Evolutionary conservation across 2,888 invertebrate genomes (phyloP).

Genomic region (Lucinisca nassula): DNA sequence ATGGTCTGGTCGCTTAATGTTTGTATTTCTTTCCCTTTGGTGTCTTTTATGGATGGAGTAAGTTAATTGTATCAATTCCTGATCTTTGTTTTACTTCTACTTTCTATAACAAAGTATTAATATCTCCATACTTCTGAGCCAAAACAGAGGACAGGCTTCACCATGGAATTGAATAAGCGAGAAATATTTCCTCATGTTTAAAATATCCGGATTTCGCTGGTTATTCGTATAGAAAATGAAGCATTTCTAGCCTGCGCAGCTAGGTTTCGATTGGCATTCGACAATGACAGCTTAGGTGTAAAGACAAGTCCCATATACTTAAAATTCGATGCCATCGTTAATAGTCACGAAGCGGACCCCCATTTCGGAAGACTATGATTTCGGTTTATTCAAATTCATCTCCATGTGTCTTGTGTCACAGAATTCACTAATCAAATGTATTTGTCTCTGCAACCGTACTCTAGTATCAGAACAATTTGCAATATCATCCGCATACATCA

Average conservation of each 20-base stretch:
- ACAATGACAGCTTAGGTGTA: constrained; percentile 12
- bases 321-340: background rate
- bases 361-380: constrained; percentile 15
- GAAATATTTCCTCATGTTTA: background rate
- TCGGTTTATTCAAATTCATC: background rate
- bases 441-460: background rate
- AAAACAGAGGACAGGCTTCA: constrained; percentile 7
- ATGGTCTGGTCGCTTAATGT: no score
- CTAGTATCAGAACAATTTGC: constrained; percentile 21
- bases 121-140: background rate
- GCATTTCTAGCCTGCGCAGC: background rate
- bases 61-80: no score
- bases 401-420: background rate
- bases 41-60: no score
- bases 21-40: no score
- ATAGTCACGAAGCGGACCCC: background rate
- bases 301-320: constrained; percentile 13
- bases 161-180: background rate
- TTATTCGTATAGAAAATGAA: background rate
- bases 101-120: background rate
- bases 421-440: background rate
- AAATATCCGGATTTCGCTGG: background rate
- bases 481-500: constrained; percentile 20
- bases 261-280: background rate
- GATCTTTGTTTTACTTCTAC: no score